Base-by-base conservation (phyloP, 2,888 invertebrate species). In the Agrilus cyanescens region DNA sequence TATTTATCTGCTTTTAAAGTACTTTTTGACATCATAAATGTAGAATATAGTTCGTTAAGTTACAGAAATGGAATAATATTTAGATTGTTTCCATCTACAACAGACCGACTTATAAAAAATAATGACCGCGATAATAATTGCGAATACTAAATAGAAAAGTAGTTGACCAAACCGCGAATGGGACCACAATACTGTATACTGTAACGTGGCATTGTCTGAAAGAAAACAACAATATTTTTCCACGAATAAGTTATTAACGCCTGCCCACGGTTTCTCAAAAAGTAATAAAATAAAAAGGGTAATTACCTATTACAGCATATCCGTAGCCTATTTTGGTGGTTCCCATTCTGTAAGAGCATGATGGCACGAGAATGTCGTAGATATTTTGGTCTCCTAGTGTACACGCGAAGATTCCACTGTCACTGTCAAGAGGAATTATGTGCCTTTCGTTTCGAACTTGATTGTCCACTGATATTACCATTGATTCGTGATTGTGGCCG, bases 291-390 rank as follows among this genome's bases (percentile, higher is more conserved):
- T 16, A 34, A 36, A 47, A 32, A 31, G 15, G 35, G 25, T 39
- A 56, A 56, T 67, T 69, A 85, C 91, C 83, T 52, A 91, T 66
- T 41, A 87, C 69, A 7, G 85, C 85, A 49, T 80, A 81, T 30
- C 91, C 93, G 65, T 83, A 91, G 2, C 94, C 96, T 65, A 93
- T 87, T 51, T 82, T 71, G 3, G 66, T 62, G 14, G 85, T 87
- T 1, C 96, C 96, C 96, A 97, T 97, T 55, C 97, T 76, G 63
- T 97, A 97, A 1, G 93, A 94, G 60, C 90, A 91, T 0, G 96
- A 94, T 2, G 96, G 96, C 50, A 93, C 85, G 64, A 84, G 78
- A 38, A 96, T 76, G 71, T 96, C 95, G 54, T 70, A 69, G 56
- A 70, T 63, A 51, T 70, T 68, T 32, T 64, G 66, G 47, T 63